These are phyloP conservation scores for Procambarus clarkii DNA, from an alignment of 1,140 invertebrate genomes.

Conservation along the genomic window DNA sequence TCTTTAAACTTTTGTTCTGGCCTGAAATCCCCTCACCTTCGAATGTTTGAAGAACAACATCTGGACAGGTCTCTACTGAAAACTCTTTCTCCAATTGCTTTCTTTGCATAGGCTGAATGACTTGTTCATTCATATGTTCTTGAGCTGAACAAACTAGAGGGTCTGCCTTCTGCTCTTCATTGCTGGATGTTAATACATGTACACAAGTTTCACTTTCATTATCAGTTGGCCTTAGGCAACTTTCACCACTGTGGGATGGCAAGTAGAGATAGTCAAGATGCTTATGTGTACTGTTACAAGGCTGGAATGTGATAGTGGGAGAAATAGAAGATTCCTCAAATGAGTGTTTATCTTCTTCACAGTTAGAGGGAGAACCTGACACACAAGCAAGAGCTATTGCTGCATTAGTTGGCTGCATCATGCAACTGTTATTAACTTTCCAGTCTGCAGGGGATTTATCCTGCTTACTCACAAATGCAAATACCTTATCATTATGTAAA, in stretches of 20 bases:
- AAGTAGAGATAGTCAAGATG: not conserved
- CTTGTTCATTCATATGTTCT: not conserved
- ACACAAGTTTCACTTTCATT: not conserved
- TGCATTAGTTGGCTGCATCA: not conserved
- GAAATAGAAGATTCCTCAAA: not conserved
- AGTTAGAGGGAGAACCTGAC: not conserved
- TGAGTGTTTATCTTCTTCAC: not conserved
- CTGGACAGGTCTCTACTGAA: constrained; percentile 47
- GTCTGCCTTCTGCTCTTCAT: not conserved
- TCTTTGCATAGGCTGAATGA: not conserved
- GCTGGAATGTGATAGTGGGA: not conserved
- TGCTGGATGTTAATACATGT: not conserved
- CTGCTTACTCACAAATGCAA: not conserved
- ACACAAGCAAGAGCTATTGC: not conserved
- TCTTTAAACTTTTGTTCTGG: constrained; percentile 32
- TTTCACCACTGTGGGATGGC: not conserved
- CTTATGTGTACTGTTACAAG: not conserved
- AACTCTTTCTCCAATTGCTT: constrained; percentile 23
- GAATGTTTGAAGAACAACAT: constrained; percentile 53
- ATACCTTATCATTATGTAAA: not conserved
- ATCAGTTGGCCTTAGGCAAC: not conserved
- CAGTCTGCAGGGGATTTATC: not conserved
- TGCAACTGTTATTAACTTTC: not conserved
- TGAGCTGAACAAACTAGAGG: not conserved
- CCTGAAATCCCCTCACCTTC: constrained; percentile 22